phyloP scores from a whole-genome alignment of 2,888 invertebrate genomes.

The Phanerotoma sp. region DNA sequence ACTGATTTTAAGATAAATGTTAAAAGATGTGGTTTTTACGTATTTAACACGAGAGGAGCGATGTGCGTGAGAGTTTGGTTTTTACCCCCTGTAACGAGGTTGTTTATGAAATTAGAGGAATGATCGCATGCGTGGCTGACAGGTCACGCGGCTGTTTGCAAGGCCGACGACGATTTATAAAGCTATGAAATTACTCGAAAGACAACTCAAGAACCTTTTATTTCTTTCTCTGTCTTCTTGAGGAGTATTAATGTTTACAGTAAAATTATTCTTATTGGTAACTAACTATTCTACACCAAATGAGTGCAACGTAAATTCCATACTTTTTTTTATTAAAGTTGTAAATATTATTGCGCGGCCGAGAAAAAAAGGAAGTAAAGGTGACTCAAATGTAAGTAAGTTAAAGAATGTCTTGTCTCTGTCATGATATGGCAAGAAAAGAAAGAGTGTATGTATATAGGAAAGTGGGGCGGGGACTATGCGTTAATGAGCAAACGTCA shows the following conservation, averaged over 20 bases:
- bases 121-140: slow-evolving; percentile 14
- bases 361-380: no score
- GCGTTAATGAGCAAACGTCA: slow-evolving; percentile 30
- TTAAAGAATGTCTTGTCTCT: no score
- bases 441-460: no score
- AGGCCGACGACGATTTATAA: slow-evolving; percentile 21
- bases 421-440: no score
- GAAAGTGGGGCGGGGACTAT: slow-evolving; percentile 3
- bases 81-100: slow-evolving; percentile 17
- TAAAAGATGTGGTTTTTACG: no score
- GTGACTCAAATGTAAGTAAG: slow-evolving; percentile 5
- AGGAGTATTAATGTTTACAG: slow-evolving; percentile 21
- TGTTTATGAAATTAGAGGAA: slow-evolving; percentile 28
- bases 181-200: slow-evolving; percentile 27
- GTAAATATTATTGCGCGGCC: slow-evolving; percentile 15
- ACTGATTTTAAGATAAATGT: no score
- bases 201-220: no score
- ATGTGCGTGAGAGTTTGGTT: neutral
- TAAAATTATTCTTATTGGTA: slow-evolving; percentile 21
- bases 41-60: neutral
- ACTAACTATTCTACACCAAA: slow-evolving; percentile 2
- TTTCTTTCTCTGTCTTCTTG: slow-evolving; percentile 6
- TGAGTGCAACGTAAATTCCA: slow-evolving; percentile 19
- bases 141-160: slow-evolving; percentile 8
- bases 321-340: slow-evolving; percentile 15